Base-by-base conservation (phyloP, 2,888 invertebrate genomes). In the Tortrix viridana region DNA sequence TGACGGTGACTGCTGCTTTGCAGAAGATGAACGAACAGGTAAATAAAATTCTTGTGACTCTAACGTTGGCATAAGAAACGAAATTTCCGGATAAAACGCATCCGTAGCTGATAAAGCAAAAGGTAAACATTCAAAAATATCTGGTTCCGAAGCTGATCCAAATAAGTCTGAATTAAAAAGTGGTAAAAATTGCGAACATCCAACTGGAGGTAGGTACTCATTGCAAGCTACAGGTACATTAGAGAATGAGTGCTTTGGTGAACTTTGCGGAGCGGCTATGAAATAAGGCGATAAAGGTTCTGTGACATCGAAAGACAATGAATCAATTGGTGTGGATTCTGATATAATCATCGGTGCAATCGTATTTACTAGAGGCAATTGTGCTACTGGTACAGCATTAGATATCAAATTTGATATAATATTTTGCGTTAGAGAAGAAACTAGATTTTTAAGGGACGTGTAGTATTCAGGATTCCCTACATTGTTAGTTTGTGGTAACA, bases 151-250 rank as follows among this genome's bases (percentile, higher is more conserved):
- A n/a, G 19, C 5, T 20, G 50, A 37, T 14, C 18, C 18, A 37
- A 50, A 56, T 19, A 61, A 18, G 6, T 49, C 55, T 6, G 61
- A 22, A 50, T 56, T 61, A 1, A 49, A 12, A 1, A 49, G 5
- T 22, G 54, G 37, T 23, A 44, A 14, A 9, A 37, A 19, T 47
- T 14, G 50, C 7, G 50, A 52, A 26, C 6, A 46, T 22, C 23
- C 56, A 5, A 57, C 18, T 18, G 56, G 62, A n/a, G 62, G 56
- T 52, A 62, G n/a, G 12, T 62, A 62, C 50, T 62, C 62, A 6
- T 62, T 57, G 16, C 62, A 62, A 22, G 62, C 62, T 5, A 62
- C 26, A 20, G 62, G 62, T 56, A 62, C 46, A 26, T 52, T 16
- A 19, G 48, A 23, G 1, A 60, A n/a, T 16, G 60, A 20, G 32